Evolutionary conservation across 2,113 vertebrate species (phyloP), one percentile per base, ranked within the genome.

Genomic region (Gambusia affinis): DNA sequence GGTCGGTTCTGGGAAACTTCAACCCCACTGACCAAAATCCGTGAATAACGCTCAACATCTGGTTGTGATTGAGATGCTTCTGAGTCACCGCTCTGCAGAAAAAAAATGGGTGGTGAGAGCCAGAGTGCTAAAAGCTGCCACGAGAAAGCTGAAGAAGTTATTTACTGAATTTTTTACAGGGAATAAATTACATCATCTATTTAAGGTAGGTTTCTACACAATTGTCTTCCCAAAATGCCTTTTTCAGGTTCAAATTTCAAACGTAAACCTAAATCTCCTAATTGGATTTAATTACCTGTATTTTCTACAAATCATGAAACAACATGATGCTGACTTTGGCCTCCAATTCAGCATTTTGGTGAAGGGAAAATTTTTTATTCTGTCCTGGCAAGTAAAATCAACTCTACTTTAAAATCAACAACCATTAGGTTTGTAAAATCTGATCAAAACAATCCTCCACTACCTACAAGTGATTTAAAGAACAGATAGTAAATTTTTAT

Each of bases 11-110:
- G 57, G 68, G 37, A 61, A 72, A 70, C 44, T 60, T 67, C 60
- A 33, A 42, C 11, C 39, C 28, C 47, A 60, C 22, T 22, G 57
- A 37, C 31, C 0, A 8, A 35, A 42, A 42, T 12, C 39, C 60
- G 39, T 30, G 62, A 30, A 8, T 3, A 15, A 42, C 22, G 19
- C 0, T 11, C 24, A 64, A 85, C 87, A 89, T 87, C 81, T 87
- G 85, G 30, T 67, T 60, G 28, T 75, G 61, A 37, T 87, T 72
- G 22, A 44, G 67, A 57, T 47, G 12, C 44, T 68, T 66, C 39
- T 88, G 64, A 17, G 51, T 3, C 66, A 60, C 73, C 30, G 30
- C n/a, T 8, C 27, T 17, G 37, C 12, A 24, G 64, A 6, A 39
- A 12, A 7, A 22, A 37, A 12, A 3, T 8, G 63, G 4, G 12